Base-by-base conservation (phyloP, 2,797 vertebrate genomes). In the Scolopax bukidnonensis region DNA sequence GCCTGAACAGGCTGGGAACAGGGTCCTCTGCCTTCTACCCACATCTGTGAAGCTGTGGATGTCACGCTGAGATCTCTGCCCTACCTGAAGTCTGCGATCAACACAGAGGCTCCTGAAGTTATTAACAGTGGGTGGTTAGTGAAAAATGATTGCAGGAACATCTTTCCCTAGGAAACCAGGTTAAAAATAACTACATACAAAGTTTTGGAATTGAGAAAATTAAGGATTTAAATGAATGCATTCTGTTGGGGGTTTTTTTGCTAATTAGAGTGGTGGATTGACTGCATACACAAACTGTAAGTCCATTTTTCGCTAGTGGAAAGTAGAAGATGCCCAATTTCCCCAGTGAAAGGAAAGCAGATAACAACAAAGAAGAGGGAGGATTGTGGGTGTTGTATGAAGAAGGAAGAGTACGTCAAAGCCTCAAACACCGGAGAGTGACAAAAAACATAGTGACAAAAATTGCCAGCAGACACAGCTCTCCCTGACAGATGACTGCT, bases 61-160 rank as follows among this genome's bases (percentile, higher is more conserved):
- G 70, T 89, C 12, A 2, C 23, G 53, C 33, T 21, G 32, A 82
- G 11, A 51, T 63, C 43, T 78, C 45, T 51, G 75, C 40, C 28
- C 56, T 25, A 18, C 71, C 67, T 70, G n/a, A 90, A 70, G 36
- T 25, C 75, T 89, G 67, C 0, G 18, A 94, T 87, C 59, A 89
- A 79, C 60, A 51, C 23, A 59, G 60, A 85, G 61, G 59, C n/a
- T 92, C 78, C 78, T 63, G 81, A 93, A 92, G 89, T 60, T 80
- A 95, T 79, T 87, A 96, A 83, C 84, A 94, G 92, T 91, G 48
- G 89, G 93, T 83, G 94, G 93, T 88, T 63, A 71, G 74, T 60
- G 89, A 92, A 89, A 82, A 75, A 93, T 91, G 78, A 93, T 87
- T 74, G 50, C 93, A 93, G 64, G 61, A 88, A 88, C n/a, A 86